Evolutionary conservation across 1,140 invertebrate genomes (phyloP).

Genomic region (Papilio dardanus): DNA sequence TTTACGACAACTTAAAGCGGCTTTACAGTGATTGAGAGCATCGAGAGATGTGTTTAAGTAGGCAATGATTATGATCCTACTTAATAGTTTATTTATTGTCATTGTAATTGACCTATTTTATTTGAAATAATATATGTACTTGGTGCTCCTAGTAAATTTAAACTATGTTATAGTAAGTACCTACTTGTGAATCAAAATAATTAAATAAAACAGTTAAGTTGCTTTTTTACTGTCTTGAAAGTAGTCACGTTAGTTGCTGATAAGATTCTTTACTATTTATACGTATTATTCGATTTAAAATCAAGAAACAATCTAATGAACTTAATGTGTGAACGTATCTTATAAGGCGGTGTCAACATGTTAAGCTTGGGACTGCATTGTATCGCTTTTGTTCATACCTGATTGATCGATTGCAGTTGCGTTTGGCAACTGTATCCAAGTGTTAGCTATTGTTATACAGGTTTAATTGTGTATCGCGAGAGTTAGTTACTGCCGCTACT

Average conservation of each 20-base stretch:
- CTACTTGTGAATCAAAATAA: no score
- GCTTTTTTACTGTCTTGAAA: no score
- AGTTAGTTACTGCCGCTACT: not conserved
- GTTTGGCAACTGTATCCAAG: not conserved
- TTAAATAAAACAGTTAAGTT: no score
- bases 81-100: not conserved
- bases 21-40: not conserved
- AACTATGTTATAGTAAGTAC: no score
- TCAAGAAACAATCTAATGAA: not conserved
- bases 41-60: not conserved
- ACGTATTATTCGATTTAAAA: not conserved
- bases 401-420: not conserved
- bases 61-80: not conserved
- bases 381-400: not conserved
- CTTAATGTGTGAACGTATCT: not conserved
- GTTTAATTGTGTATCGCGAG: not conserved
- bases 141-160: not conserved
- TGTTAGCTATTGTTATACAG: not conserved
- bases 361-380: not conserved
- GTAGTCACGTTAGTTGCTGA: no score
- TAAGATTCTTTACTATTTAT: not conserved
- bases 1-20: constrained; percentile 19
- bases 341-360: not conserved
- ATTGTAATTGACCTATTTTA: not conserved
- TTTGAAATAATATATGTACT: not conserved